Base-by-base conservation (phyloP, 2,113 vertebrate genomes). In the Periophthalmodon schlosseri region DNA sequence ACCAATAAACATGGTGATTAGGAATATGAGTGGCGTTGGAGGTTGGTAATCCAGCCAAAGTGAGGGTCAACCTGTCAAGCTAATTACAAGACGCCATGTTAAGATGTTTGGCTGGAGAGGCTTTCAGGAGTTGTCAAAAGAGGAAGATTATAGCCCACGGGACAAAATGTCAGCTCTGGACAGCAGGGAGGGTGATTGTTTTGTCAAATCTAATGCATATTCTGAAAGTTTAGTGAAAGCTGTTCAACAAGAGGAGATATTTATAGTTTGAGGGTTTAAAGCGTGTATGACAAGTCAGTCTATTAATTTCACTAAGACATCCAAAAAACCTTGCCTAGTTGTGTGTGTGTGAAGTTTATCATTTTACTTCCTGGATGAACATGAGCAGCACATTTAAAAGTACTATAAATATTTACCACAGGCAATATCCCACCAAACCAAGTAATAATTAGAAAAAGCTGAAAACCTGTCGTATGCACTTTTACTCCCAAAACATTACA, bases 121-220 rank as follows among this genome's bases (percentile, higher is more conserved):
- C 72, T 69, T 79, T 76, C 64, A 76, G 52, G 64, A 77, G 82
- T 73, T 50, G n/a, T 76, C 69, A 75, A 60, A 81, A 89, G 70
- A 70, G 70, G 83, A 87, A 84, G 76, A 89, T 90, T 84, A 88
- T 72, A 82, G 82, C 56, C 57, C 16, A 70, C 80, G 68, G 36
- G 75, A 74, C 46, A 54, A 76, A 50, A 82, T 65, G 79, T 78
- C 73, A 77, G 72, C 77, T 34, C 86, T n/a, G 82, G 87, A 88
- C 84, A 85, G 84, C 24, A 77, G 71, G 73, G 57, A 89, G 79
- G 82, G 60, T 82, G 79, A 81, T 12, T 34, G 61, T 39, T 78
- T 83, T 78, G 81, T 86, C 81, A 86, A 73, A 47, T 74, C 74
- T 85, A 74, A 75, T 75, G 75, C 78, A 83, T 84, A 76, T 78